These are phyloP conservation scores for Clavelina lepadiformis DNA, from an alignment of 23 tunicate genomes.

Conservation along the genomic window DNA sequence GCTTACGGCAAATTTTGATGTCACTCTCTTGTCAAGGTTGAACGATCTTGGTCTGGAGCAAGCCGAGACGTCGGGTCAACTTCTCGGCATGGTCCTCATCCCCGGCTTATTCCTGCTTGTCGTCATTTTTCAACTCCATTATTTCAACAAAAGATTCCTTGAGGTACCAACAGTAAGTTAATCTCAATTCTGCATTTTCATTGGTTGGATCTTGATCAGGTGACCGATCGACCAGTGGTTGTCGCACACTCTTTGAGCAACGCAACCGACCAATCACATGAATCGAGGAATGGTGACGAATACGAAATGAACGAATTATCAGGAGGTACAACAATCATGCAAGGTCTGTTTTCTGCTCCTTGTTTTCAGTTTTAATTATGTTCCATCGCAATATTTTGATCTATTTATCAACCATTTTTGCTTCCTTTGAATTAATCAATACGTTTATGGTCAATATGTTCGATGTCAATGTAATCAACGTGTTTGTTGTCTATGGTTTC, in stretches of 20 bases:
- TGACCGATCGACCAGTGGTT: constrained; percentile 21
- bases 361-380: not conserved
- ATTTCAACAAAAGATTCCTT: constrained; percentile 72
- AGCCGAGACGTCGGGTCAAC: constrained; percentile 28
- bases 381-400: no score
- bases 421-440: no score
- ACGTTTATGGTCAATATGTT: no score
- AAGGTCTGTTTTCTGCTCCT: constrained; percentile 8
- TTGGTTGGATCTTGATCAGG: not conserved
- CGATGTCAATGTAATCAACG: no score
- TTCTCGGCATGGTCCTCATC: constrained; percentile 46
- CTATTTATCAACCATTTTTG: no score
- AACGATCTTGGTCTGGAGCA: constrained; percentile 62
- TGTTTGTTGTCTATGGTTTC: no score
- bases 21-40: constrained; percentile 25
- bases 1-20: not conserved
- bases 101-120: constrained; percentile 75
- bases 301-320: constrained; percentile 18
- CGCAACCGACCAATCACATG: constrained; percentile 11
- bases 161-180: constrained; percentile 42
- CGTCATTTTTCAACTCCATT: constrained; percentile 78
- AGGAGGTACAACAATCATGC: constrained; percentile 9
- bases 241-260: not conserved
- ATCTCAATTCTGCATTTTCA: no score
- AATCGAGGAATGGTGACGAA: constrained; percentile 2